Percentiles rank a stretch among this genome's conserved stretches.
Evolutionary conservation across 2,797 vertebrate genomes (phyloP).

Genomic region (Synanceia verrucosa): DNA sequence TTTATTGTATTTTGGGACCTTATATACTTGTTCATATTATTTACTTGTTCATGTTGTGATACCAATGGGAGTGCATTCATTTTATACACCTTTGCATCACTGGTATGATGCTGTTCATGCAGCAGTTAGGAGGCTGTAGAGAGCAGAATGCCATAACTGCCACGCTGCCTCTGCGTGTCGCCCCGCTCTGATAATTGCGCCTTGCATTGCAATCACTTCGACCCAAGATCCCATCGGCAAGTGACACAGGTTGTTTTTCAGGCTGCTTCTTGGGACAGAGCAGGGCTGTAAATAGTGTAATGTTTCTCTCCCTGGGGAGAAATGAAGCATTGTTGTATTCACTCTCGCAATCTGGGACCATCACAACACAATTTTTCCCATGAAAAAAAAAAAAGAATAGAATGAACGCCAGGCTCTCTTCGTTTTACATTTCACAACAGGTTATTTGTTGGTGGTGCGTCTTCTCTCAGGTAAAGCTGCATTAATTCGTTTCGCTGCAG

Average conservation of each 20-base stretch:
- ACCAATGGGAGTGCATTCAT: neutral
- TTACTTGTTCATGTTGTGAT: neutral
- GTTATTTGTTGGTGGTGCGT: constrained; percentile 46
- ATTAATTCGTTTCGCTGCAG: constrained; percentile 54
- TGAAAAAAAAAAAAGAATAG: constrained; percentile 13
- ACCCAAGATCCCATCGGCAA: constrained; percentile 58
- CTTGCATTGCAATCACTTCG: constrained; percentile 68
- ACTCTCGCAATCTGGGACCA: constrained; percentile 61
- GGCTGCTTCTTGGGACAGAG: constrained; percentile 60
- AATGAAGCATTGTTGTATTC: constrained; percentile 66
- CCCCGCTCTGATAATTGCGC: constrained; percentile 71
- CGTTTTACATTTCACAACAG: constrained; percentile 51
- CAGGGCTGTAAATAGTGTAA: constrained; percentile 71
- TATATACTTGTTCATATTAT: neutral
- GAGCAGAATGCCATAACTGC: constrained; percentile 39
- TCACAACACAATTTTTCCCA: constrained; percentile 68
- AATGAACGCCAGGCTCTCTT: constrained; percentile 10
- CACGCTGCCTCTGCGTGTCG: constrained; percentile 37
- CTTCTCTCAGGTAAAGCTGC: constrained; percentile 44
- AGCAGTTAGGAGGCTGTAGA: constrained; percentile 15
- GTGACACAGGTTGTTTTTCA: constrained; percentile 72
- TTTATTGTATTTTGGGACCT: neutral
- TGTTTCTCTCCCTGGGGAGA: constrained; percentile 68
- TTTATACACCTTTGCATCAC: constrained; percentile 31
- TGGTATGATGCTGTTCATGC: neutral